Evolutionary conservation across 2,113 vertebrate species (phyloP).

Genomic region (Cyanoramphus novaezelandiae): DNA sequence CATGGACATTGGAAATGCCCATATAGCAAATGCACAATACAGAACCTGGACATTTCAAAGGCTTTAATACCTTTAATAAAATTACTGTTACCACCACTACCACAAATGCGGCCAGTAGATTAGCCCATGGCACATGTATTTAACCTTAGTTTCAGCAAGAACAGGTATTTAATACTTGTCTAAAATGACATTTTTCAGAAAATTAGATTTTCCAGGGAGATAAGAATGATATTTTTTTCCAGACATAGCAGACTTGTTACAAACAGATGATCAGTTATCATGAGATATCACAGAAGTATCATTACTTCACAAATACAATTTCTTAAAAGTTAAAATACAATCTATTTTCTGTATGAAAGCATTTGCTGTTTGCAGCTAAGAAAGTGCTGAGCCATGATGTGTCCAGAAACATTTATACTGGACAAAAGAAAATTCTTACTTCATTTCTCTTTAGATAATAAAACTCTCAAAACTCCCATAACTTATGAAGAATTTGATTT

Average conservation of each 20-base stretch:
- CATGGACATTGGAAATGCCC: not conserved
- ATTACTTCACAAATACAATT: constrained; percentile 60
- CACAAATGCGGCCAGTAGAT: not conserved
- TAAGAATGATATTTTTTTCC: constrained; percentile 22
- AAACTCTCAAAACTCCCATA: not conserved
- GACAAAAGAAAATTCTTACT: not conserved
- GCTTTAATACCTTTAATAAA: constrained; percentile 31
- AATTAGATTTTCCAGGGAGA: constrained; percentile 61
- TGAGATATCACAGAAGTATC: constrained; percentile 66
- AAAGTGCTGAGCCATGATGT: not conserved
- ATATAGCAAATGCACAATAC: not conserved
- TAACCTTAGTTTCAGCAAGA: constrained; percentile 47
- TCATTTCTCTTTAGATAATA: not conserved
- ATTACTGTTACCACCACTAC: not conserved
- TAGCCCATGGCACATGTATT: constrained; percentile 14
- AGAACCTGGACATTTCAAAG: not conserved
- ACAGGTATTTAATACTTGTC: constrained; percentile 23
- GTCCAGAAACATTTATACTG: not conserved
- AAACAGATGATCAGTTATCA: constrained; percentile 66
- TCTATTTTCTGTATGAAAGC: constrained; percentile 5
- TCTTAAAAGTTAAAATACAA: constrained; percentile 64
- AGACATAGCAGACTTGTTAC: constrained; percentile 51
- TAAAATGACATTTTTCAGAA: constrained; percentile 62
- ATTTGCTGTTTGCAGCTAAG: not conserved
- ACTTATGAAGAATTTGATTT: not conserved